Conservation (phyloP, 2,797 vertebrate species). For the Bovichtus variegatus region DNA sequence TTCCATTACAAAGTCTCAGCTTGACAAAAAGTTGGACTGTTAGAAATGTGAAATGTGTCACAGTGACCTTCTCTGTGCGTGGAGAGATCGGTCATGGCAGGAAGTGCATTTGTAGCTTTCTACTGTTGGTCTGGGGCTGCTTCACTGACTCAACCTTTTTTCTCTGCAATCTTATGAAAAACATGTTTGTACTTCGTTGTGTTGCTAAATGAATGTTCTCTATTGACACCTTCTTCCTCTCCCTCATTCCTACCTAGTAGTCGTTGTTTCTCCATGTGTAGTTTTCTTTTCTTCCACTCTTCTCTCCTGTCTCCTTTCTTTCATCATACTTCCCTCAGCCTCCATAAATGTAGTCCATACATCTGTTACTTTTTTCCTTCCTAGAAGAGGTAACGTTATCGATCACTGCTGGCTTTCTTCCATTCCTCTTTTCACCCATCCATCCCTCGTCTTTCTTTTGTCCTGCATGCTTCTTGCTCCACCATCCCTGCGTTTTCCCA, state of each 20-base stretch:
- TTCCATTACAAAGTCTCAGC: slow-evolving; percentile 50
- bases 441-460: not conserved
- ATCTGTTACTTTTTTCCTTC: not conserved
- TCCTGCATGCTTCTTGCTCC: not conserved
- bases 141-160: not conserved
- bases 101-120: slow-evolving; percentile 1
- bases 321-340: not conserved
- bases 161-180: not conserved
- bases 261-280: not conserved
- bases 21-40: slow-evolving; percentile 23
- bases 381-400: not conserved
- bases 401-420: not conserved
- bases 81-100: not conserved
- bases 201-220: not conserved
- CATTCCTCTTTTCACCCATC: not conserved
- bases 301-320: not conserved
- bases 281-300: not conserved
- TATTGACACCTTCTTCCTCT: not conserved
- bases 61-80: slow-evolving; percentile 46
- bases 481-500: not conserved
- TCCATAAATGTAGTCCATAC: not conserved
- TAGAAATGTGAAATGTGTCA: slow-evolving; percentile 39
- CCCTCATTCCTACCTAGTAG: not conserved
- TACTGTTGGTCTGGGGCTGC: not conserved
- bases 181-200: not conserved